Conservation (phyloP, 2,888 invertebrate species). For the Neelides folsomi region DNA sequence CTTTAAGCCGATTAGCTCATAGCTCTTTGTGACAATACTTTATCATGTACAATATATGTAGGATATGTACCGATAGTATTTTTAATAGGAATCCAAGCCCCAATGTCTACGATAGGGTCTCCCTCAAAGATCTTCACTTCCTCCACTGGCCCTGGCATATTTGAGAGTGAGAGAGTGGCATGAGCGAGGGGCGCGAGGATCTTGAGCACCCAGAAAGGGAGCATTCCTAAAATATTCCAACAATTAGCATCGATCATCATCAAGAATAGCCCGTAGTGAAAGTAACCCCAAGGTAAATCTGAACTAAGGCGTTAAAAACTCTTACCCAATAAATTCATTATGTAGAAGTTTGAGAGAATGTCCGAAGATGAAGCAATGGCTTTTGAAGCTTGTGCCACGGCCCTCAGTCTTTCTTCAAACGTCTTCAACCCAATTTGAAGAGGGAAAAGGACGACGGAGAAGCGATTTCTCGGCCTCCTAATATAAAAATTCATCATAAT, state of each 20-base stretch:
- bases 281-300: too few relatives aligned
- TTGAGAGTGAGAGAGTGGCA: slow-evolving; percentile 14
- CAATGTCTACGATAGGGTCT: slow-evolving; percentile 11
- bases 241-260: too few relatives aligned
- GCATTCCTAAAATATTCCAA: slow-evolving; percentile 4
- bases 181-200: slow-evolving; percentile 13
- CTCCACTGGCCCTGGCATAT: slow-evolving; percentile 14
- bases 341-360: slow-evolving; percentile 11
- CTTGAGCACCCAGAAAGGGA: slow-evolving; percentile 7
- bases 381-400: slow-evolving; percentile 8
- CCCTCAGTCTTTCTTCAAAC: slow-evolving; percentile 11
- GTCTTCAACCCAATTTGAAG: slow-evolving; percentile 14
- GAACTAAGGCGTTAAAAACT: too few relatives aligned
- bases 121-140: slow-evolving; percentile 10
- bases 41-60: not conserved
- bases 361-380: slow-evolving; percentile 11
- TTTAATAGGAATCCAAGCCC: slow-evolving; percentile 18
- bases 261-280: too few relatives aligned
- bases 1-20: not conserved
- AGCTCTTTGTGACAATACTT: not conserved
- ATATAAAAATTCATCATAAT: not conserved
- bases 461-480: slow-evolving; percentile 25
- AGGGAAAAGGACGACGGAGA: slow-evolving; percentile 23
- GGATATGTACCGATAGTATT: slow-evolving; percentile 10
- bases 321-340: slow-evolving; percentile 6